A percentile compares a stretch with the other conserved stretches of the same genome.
These are phyloP conservation scores for Neoarius graeffei DNA, from an alignment of 2,113 vertebrate genomes.

Conservation along the genomic window DNA sequence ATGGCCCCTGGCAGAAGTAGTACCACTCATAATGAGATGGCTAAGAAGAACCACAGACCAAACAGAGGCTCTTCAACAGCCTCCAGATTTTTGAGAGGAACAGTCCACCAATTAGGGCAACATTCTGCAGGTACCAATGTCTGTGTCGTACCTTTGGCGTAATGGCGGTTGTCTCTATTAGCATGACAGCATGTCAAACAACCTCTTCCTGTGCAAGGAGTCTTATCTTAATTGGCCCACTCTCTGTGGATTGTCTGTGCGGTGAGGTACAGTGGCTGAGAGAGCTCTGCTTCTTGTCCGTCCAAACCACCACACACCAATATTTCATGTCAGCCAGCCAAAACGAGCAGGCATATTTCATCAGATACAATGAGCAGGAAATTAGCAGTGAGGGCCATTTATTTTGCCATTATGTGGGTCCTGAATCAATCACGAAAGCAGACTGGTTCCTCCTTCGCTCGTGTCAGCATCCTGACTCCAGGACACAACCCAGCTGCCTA, in stretches of 20 bases:
- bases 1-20: slow-evolving; percentile 48
- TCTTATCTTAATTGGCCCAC: slow-evolving; percentile 75
- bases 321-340: slow-evolving; percentile 65
- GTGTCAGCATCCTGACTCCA: slow-evolving; percentile 28
- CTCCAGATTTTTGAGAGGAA: slow-evolving; percentile 41
- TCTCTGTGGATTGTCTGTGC: slow-evolving; percentile 68
- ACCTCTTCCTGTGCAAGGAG: slow-evolving; percentile 73
- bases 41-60: slow-evolving; percentile 50
- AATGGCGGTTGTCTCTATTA: slow-evolving; percentile 71
- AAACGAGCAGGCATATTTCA: slow-evolving; percentile 54
- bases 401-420: slow-evolving; percentile 53
- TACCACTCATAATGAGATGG: slow-evolving; percentile 33
- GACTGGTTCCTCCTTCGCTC: slow-evolving; percentile 9
- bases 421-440: slow-evolving; percentile 55
- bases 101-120: slow-evolving; percentile 57
- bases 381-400: slow-evolving; percentile 57
- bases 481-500: slow-evolving; percentile 21
- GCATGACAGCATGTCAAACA: slow-evolving; percentile 78
- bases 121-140: slow-evolving; percentile 50
- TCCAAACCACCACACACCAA: slow-evolving; percentile 60
- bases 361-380: slow-evolving; percentile 55
- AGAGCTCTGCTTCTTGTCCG: slow-evolving; percentile 68
- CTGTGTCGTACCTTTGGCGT: slow-evolving; percentile 43
- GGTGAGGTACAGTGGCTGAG: slow-evolving; percentile 52
- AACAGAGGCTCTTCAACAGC: slow-evolving; percentile 42